Base-by-base conservation (phyloP, 2,888 invertebrate genomes). In the Drosophila falleni region DNA sequence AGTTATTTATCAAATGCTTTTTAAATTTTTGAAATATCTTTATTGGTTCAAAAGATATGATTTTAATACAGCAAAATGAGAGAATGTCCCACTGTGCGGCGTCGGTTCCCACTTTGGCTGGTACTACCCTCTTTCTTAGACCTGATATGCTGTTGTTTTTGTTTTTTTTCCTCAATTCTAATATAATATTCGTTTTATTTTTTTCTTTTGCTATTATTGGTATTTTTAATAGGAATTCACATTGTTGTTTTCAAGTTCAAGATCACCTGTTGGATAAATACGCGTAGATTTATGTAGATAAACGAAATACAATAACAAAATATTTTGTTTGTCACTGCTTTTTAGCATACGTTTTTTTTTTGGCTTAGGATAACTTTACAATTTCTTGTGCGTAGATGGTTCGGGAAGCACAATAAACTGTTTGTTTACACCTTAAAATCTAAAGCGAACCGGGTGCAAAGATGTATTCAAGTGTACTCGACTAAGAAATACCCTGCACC, bases 181-280 rank as follows among this genome's bases (percentile, higher is more conserved):
- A 33, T 10, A 56, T 15, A 10, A 56, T n/a, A 37, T 37, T 59
- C 11, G 47, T 29, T 42, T 23, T 55, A 5, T 54, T 44, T 16
- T 46, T n/a, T 51, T n/a, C 23, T 72, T 55, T 53, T 70, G 37
- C 62, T 71, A 33, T 69, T 54, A 71, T 29, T 62, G 62, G 46
- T 60, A 50, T 70, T 66, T 58, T 56, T 62, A 60, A 64, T 78
- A 88, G 87, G 89, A 83, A 88, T 83, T 69, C 66, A 64, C 54
- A 58, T 8, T 55, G 65, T 49, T 65, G 39, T 67, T 80, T 80
- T 88, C 84, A 88, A 83, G 88, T 83, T 83, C 89, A 83, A 86
- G 88, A 86, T 77, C 89, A 80, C 55, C 63, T 11, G 41, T 51
- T 41, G 41, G 35, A 39, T n/a, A 41, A 8, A n/a, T n/a, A n/a